Base-by-base conservation (phyloP, 2,888 invertebrate genomes). In the Hydroisotoma schaefferi region DNA sequence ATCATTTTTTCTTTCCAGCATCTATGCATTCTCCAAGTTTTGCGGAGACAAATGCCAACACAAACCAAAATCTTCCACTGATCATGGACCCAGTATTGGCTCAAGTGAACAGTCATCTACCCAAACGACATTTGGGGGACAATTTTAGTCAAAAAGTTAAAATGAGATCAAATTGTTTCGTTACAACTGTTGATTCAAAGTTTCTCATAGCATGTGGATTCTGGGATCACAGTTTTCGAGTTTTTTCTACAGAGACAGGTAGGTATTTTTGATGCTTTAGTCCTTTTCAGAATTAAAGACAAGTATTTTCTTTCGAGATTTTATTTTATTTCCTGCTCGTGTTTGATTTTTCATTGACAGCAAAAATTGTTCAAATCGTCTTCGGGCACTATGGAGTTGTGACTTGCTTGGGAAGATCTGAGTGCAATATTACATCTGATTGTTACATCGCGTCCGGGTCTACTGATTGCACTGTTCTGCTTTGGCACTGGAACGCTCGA, bases 341-440 rank as follows among this genome's bases (percentile, higher is more conserved):
- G 5, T 33, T 28, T 27, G 54, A 38, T 40, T 56, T 64, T 67
- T 65, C 47, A 67, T 59, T 77, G 80, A 1, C 80, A 92, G 97
- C 94, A 1, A 93, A 94, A 82, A 94, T 98, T 75, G 90, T 94
- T 46, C 99, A 99, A 80, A 97, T 98, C 73, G 87, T 99, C 55
- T 99, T 95, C 80, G 99, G 98, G 0, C 99, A 99, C 80, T 97
- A 94, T 79, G 98, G 97, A 65, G 94, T 99, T 55, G 99, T 99
- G 72, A 98, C 98, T 12, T 98, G 98, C 79, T 83, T 99, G 73
- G 92, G 95, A 0, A 85, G 98, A 52, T 97, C 95, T 1, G 99
- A 99, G 79, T 97, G 97, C 79, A 97, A 95, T 80, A 92, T 98
- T 70, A 94, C 94, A n/a, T 92, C 94, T 1, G 98, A 99, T 80